Base-by-base conservation (phyloP, 2,888 invertebrate genomes). In the Drosophila eohydei region DNA sequence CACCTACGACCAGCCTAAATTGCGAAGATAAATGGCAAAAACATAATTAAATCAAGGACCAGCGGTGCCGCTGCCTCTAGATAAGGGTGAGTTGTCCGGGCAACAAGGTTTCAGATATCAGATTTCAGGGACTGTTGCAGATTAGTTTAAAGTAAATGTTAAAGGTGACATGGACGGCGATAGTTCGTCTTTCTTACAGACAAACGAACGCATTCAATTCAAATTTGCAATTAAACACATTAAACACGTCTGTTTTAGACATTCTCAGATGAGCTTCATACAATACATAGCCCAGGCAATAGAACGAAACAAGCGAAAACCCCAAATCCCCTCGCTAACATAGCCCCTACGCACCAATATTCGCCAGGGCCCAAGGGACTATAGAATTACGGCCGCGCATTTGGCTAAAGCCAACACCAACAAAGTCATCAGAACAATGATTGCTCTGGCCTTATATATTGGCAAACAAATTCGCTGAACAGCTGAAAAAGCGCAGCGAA, bases 341-440 rank as follows among this genome's bases (percentile, higher is more conserved):
- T 11, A 44, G 38, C 56, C 43, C 26, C 55, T 16, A 52, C 59
- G 43, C 38, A 36, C 50, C n/a, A 14, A 21, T 43, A 62, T 26
- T 60, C 56, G 40, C 60, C 40, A 52, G 56, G 51, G 57, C 78
- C 69, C 66, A 16, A 62, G 80, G 80, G 81, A 63, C 52, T 36
- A 52, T 51, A 50, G 68, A 71, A 64, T 71, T 74, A 74, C 67
- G 70, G 55, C 62, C 71, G 73, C 82, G 80, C 71, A 67, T 81
- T 83, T 72, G 81, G 68, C 80, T 71, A 62, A 57, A 69, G 57
- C 71, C 57, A 70, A 69, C 80, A 65, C 63, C 83, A 88, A 88
- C 75, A 86, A 86, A 83, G 88, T 83, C 86, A 87, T 87, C 86
- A 87, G 78, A 68, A 76, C 77, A 86, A 88, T 83, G 86, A 87